Evolutionary conservation across 2,888 invertebrate genomes (phyloP), one percentile per base, ranked within the genome.

Genomic region (Catonia carolina): DNA sequence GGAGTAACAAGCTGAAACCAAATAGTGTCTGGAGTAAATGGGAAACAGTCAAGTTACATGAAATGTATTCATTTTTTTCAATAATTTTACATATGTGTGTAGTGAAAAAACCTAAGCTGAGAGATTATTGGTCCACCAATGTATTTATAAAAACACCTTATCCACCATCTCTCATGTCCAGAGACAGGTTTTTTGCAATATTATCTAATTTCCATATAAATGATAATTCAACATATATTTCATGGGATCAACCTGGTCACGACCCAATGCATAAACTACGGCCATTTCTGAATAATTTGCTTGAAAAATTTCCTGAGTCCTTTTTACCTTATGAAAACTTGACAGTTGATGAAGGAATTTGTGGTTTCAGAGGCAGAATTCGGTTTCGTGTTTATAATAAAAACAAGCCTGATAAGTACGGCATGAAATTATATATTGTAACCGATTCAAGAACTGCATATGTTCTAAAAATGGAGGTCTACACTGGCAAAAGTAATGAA

Each of bases 341-440:
- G 12, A 53, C 42, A 17, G 15, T 42, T 4, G 41, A 53, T 53
- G 53, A 53, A 41, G 53, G 53, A 17, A 53, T 42, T 22, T 53
- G 53, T 53, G 53, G 53, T 14, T 53, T 54, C 47, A 35, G 47
- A 45, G 54, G 54, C 14, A 45, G 47, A 14, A 41, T 54, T 20
- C 14, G 35, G 17, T 54, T 54, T 35, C 10, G 47, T 33, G 45
- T 54, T 12, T 47, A 47, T 27, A 49, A 27, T 8, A 49, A 23
- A 35, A 50, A 50, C 20, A 50, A 50, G 17, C 50, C 50, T 17
- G 54, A 54, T 54, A 45, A 47, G 14, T 54, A 54, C 20, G 54
- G 47, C 8, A 54, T 45, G 10, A 54, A 54, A 45, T 36, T 48
- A 22, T 55, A 48, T 22, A 36, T 55, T 36, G 35, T 48, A 14